Conservation (phyloP, 2,797 vertebrate genomes). For the Linurgus olivaceus region DNA sequence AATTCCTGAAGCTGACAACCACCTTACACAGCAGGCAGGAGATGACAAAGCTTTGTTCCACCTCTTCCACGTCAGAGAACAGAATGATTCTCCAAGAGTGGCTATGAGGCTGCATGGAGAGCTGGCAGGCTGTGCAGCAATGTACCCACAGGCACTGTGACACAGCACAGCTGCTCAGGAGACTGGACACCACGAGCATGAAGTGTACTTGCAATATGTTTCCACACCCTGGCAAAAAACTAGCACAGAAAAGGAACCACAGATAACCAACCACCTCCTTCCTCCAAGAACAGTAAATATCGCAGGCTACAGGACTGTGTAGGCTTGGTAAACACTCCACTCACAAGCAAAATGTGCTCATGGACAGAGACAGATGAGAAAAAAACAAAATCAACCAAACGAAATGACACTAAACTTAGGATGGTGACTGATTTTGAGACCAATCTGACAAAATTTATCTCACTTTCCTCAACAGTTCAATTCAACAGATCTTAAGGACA, state of each 20-base stretch:
- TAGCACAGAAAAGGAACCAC: background rate
- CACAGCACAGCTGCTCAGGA: background rate
- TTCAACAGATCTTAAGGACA: background rate
- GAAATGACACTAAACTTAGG: background rate
- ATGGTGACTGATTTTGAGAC: background rate
- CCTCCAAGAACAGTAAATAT: background rate
- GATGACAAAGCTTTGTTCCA: background rate
- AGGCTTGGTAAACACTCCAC: background rate
- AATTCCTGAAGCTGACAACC: background rate
- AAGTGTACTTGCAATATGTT: accelerated
- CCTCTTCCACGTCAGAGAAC: background rate
- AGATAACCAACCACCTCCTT: accelerated
- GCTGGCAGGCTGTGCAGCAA: background rate
- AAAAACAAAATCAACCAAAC: background rate
- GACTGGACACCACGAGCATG: background rate
- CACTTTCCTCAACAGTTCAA: background rate
- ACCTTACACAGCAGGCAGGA: background rate
- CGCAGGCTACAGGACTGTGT: accelerated
- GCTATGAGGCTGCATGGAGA: background rate
- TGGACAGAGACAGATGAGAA: background rate
- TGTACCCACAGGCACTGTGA: accelerated
- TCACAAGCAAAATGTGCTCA: background rate
- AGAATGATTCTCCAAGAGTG: background rate
- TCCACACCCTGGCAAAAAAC: background rate
- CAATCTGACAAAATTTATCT: background rate